phyloP scores from a whole-genome alignment of 2,888 invertebrate species.

The Xylota sylvarum region DNA sequence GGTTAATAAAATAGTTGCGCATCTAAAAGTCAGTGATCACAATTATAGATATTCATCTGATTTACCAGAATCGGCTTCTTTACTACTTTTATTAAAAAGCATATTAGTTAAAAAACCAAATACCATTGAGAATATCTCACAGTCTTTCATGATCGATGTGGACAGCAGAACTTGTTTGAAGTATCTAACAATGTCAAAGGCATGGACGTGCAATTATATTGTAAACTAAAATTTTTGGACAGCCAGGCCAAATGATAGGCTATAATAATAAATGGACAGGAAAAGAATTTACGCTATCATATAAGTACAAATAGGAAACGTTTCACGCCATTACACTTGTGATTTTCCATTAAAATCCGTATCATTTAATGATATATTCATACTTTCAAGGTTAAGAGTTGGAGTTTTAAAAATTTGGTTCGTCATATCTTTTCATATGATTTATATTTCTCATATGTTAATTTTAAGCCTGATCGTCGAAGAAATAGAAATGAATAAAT shows the following conservation, averaged over 20 bases:
- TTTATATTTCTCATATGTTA: too few species aligned
- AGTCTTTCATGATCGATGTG: slow-evolving; percentile 27
- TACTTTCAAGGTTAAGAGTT: too few species aligned
- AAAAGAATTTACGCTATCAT: neutral
- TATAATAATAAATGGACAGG: slow-evolving; percentile 1
- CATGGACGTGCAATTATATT: neutral
- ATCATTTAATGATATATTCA: too few species aligned
- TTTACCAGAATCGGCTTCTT: neutral
- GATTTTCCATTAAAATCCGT: neutral
- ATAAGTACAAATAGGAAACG: neutral
- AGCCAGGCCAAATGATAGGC: neutral
- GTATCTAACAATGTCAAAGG: neutral
- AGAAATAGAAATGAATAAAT: too few species aligned
- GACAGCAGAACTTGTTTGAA: neutral
- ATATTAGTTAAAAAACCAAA: slow-evolving; percentile 5
- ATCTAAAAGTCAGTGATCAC: neutral
- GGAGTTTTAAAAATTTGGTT: too few species aligned
- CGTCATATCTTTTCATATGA: too few species aligned
- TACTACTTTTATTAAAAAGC: slow-evolving; percentile 5
- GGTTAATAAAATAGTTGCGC: neutral
- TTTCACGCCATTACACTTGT: slow-evolving; percentile 13
- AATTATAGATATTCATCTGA: neutral
- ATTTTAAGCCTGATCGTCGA: too few species aligned
- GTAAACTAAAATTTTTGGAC: neutral
- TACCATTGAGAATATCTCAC: slow-evolving; percentile 2